Conservation (phyloP, 2,113 vertebrate genomes). For the Copsychus sechellarum region DNA sequence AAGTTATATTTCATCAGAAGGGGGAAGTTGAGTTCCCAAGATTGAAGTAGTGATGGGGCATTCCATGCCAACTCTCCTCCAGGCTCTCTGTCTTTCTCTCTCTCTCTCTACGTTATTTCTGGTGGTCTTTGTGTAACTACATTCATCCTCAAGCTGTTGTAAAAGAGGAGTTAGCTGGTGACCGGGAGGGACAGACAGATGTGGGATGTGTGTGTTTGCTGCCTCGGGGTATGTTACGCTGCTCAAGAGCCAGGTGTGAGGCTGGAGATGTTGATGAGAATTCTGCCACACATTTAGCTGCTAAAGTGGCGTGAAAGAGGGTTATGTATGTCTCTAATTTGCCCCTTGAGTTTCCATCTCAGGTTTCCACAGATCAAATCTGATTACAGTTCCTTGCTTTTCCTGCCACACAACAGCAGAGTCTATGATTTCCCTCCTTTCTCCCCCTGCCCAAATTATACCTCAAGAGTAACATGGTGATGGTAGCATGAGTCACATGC, state of each 20-base stretch:
- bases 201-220: not conserved
- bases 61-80: not conserved
- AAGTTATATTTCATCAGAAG: not conserved
- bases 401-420: not conserved
- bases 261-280: not conserved
- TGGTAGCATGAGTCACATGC: not conserved
- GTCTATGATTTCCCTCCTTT: not conserved
- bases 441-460: not conserved
- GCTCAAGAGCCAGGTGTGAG: not conserved
- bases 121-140: not conserved
- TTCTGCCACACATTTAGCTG: not conserved
- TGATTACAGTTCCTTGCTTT: not conserved
- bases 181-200: not conserved
- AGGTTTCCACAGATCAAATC: not conserved
- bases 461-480: not conserved
- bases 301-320: not conserved
- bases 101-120: not conserved
- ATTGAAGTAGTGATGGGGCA: not conserved
- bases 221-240: fast-evolving
- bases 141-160: not conserved
- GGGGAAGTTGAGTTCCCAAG: not conserved
- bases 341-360: not conserved
- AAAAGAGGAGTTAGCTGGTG: not conserved
- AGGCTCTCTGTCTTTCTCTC: not conserved
- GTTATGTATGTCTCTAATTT: not conserved